Evolutionary conservation across 2,888 invertebrate genomes (phyloP), one percentile per base, ranked within the genome.

Genomic region (Theretra japonica): DNA sequence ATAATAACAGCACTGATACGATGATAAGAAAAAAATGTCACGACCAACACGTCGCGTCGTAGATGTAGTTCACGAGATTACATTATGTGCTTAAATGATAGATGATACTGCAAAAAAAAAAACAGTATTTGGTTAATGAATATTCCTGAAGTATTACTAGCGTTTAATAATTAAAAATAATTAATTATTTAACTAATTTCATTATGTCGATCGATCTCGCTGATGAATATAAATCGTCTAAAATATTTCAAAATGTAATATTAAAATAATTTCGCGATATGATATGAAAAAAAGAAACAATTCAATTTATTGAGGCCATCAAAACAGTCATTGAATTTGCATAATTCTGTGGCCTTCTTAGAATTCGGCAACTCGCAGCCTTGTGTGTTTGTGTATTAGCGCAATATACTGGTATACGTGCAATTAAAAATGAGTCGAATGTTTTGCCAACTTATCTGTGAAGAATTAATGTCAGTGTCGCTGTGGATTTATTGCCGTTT

Each of bases 371-470:
- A 62, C 25, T 25, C 15, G 8, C 58, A 28, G 21, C 62, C 62
- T 62, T 62, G 62, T n/a, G 28, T n/a, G 7, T 28, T 19, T 59
- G 28, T 59, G 62, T 21, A 62, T 33, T 33, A 62, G 33, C n/a
- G 8, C 33, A 33, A 62, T 41, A 5, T 62, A 33, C n/a, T 19
- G 21, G 30, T 62, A 33, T 62, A 25, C 59, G 25, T 53, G 53
- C 53, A 58, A 58, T 58, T 33, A 62, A 62, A 62, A 62, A 33
- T 62, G 2, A 62, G 7, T n/a, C 17, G 59, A 21, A 33, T n/a
- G 62, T 33, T 62, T 33, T 33, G n/a, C 62, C 33, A 33, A 62
- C 62, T 62, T 62, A 62, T 33, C 62, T 62, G 62, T 21, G 30
- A 33, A 62, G 11, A 33, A 62, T 62, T 62, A 8, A 62, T 62